phyloP scores from a whole-genome alignment of 2,888 invertebrate species.

The Diarsia brunnea region DNA sequence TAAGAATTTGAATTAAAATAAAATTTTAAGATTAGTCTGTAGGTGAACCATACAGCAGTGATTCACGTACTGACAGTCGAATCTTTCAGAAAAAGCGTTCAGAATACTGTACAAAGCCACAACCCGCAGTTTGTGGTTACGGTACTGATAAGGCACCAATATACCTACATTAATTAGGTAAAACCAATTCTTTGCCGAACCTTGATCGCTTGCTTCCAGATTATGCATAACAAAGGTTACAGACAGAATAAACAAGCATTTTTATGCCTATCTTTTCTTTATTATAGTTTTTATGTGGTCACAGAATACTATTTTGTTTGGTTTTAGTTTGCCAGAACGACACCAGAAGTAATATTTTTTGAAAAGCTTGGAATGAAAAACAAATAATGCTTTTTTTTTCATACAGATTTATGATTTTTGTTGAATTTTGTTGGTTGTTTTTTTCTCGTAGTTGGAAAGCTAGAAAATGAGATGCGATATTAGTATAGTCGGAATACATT shows the following conservation, averaged over 20 bases:
- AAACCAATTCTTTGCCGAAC: constrained; percentile 19
- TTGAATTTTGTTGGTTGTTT: too few species aligned
- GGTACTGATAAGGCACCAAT: constrained; percentile 27
- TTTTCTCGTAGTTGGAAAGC: too few species aligned
- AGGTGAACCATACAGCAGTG: too few species aligned
- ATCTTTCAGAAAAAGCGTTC: too few species aligned
- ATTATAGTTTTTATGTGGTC: neutral
- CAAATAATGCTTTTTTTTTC: neutral
- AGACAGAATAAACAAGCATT: neutral
- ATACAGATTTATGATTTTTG: neutral
- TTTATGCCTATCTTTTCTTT: neutral
- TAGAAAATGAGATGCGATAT: too few species aligned
- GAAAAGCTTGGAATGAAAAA: too few species aligned
- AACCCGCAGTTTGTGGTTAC: constrained; percentile 51
- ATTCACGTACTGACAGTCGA: too few species aligned
- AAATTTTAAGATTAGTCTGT: too few species aligned
- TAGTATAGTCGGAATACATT: neutral
- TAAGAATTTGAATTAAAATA: too few species aligned
- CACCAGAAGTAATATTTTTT: too few species aligned
- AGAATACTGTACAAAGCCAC: too few species aligned
- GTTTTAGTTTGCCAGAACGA: too few species aligned
- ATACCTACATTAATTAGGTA: constrained; percentile 33
- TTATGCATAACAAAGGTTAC: constrained; percentile 16
- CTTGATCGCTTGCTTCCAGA: constrained; percentile 17
- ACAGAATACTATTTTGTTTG: neutral